Percentiles rank a stretch among this genome's conserved stretches.
Evolutionary conservation across 2,113 vertebrate genomes (phyloP).

Genomic region (Lophotis ruficrista): DNA sequence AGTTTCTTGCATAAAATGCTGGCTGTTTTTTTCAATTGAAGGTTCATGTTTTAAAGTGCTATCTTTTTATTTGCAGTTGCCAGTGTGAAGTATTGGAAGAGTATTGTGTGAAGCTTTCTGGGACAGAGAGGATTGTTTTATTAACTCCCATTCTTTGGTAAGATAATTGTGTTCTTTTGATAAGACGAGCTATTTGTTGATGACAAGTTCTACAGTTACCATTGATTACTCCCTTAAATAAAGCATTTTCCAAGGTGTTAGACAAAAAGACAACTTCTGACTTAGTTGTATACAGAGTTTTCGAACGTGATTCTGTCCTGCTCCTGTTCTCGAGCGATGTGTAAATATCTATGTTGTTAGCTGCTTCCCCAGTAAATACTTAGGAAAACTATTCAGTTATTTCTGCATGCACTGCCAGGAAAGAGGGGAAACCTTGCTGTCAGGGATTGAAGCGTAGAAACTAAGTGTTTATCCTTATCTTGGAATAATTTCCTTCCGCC

Average conservation of each 20-base stretch:
- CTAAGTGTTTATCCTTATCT: not conserved
- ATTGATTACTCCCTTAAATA: not conserved
- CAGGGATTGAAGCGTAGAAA: not conserved
- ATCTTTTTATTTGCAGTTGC: constrained; percentile 66
- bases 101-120: not conserved
- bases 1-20: not conserved
- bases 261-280: not conserved
- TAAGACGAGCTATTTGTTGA: not conserved
- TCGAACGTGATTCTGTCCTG: not conserved
- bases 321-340: not conserved
- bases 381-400: not conserved
- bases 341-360: not conserved
- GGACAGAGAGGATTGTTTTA: constrained; percentile 29
- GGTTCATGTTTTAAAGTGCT: not conserved
- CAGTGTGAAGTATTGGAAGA: constrained; percentile 50
- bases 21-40: not conserved
- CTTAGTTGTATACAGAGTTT: not conserved
- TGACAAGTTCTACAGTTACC: not conserved
- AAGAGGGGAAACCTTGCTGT: not conserved
- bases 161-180: not conserved
- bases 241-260: not conserved
- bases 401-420: not conserved
- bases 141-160: constrained; percentile 57
- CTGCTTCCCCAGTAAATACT: not conserved
- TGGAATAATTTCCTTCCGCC: not conserved